Evolutionary conservation across 1,140 invertebrate genomes (phyloP).

Genomic region (Anthonomus grandis): DNA sequence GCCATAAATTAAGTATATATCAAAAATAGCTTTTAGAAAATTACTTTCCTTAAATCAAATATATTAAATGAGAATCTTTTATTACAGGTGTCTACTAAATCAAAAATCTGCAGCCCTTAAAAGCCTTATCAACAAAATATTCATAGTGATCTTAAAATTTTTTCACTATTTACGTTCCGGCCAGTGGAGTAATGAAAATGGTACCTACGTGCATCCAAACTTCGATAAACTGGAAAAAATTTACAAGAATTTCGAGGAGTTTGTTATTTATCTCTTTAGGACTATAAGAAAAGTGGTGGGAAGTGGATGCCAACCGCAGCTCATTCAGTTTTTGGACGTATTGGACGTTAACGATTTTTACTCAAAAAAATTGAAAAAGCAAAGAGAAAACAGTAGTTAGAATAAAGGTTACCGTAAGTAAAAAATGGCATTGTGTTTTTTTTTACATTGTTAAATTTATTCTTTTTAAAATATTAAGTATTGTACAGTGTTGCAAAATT

Average conservation of each 20-base stretch:
- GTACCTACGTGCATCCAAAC: constrained; percentile 40
- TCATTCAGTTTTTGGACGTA: constrained; percentile 42
- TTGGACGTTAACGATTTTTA: constrained; percentile 45
- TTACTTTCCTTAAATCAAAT: neutral
- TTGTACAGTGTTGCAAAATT: no score
- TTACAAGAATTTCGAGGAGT: constrained; percentile 43
- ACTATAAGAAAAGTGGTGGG: constrained; percentile 39
- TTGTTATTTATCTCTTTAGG: constrained; percentile 43
- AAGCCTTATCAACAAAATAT: constrained; percentile 63
- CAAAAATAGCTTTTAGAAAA: no score
- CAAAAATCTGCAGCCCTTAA: constrained; percentile 62
- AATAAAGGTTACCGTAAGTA: no score
- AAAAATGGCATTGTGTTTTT: no score
- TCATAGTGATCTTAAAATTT: constrained; percentile 68
- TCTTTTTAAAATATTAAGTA: no score
- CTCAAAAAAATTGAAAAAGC: constrained; percentile 26
- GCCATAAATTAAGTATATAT: no score
- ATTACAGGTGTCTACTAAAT: constrained; percentile 65
- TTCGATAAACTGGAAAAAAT: constrained; percentile 44
- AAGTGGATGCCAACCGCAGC: constrained; percentile 42
- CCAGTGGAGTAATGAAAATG: constrained; percentile 38
- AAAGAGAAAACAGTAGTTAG: no score
- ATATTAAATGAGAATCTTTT: constrained; percentile 14
- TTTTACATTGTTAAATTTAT: no score
- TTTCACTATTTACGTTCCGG: constrained; percentile 52